phyloP scores from a whole-genome alignment of 2,888 invertebrate species.

The Celastrina argiolus region DNA sequence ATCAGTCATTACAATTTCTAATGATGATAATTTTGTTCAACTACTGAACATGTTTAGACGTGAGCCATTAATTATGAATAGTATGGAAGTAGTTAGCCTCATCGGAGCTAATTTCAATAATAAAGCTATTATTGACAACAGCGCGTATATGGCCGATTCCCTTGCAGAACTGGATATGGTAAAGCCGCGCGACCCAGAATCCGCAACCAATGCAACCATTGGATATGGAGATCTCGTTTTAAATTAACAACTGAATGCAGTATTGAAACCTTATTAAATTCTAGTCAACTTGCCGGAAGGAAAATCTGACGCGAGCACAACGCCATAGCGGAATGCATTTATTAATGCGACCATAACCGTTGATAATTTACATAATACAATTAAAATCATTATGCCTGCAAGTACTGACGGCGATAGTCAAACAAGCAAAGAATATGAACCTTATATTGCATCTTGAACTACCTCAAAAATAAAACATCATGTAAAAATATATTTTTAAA shows the following conservation, averaged over 20 bases:
- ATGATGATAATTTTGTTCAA: not conserved
- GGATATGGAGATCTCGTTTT: conserved; percentile 38
- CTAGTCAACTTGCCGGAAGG: conserved; percentile 6
- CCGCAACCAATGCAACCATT: conserved; percentile 35
- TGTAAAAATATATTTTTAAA: not conserved
- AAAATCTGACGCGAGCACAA: not conserved
- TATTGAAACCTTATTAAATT: conserved; percentile 17
- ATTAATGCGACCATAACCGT: not conserved
- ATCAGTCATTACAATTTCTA: not conserved
- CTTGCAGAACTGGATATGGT: conserved; percentile 39
- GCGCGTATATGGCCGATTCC: conserved; percentile 34
- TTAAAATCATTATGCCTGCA: not conserved
- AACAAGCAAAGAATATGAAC: not conserved
- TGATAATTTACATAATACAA: not conserved
- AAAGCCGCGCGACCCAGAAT: conserved; percentile 39
- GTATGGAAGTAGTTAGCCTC: conserved; percentile 28
- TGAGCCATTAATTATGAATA: conserved; percentile 14
- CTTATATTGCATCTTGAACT: not conserved
- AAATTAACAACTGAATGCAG: conserved; percentile 1
- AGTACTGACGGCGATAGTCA: not conserved
- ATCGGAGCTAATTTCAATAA: conserved; percentile 36
- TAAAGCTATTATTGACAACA: conserved; percentile 35
- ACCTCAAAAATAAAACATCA: not conserved
- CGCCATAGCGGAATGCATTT: not conserved
- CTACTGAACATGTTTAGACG: not conserved